Evolutionary conservation across 2,888 invertebrate genomes (phyloP).

Genomic region (Myopa tessellatipennis): DNA sequence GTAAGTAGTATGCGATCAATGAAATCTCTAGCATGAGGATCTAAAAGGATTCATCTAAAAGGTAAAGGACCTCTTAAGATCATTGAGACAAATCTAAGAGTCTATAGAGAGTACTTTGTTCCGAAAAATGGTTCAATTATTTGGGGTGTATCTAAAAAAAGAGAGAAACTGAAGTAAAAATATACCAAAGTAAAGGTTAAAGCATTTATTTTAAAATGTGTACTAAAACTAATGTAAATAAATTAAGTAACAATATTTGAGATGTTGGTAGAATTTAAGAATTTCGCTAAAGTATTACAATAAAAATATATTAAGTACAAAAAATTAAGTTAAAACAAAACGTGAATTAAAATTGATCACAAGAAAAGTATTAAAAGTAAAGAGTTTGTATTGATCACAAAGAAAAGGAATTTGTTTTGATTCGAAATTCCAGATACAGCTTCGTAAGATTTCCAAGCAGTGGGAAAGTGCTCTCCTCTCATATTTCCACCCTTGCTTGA

Average conservation of each 20-base stretch:
- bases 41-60: too few species aligned
- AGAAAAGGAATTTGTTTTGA: too few species aligned
- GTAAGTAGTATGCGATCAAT: background rate
- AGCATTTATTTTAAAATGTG: background rate
- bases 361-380: background rate
- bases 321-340: background rate
- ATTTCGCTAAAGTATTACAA: background rate
- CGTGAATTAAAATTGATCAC: background rate
- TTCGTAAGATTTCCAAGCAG: too few species aligned
- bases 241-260: slow-evolving; percentile 32
- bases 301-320: background rate
- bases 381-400: too few species aligned
- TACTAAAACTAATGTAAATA: slow-evolving; percentile 4
- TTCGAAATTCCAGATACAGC: too few species aligned
- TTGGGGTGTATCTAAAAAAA: background rate
- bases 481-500: too few species aligned
- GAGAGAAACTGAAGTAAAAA: background rate
- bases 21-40: too few species aligned
- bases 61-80: background rate
- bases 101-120: background rate
- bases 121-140: too few species aligned
- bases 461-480: too few species aligned
- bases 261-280: background rate
- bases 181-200: background rate
- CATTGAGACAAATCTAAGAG: background rate